Percentiles rank a stretch among this genome's conserved stretches.
These are phyloP conservation scores for Himantopus leucocephalus DNA, from an alignment of 2,113 vertebrate species.

Conservation along the genomic window DNA sequence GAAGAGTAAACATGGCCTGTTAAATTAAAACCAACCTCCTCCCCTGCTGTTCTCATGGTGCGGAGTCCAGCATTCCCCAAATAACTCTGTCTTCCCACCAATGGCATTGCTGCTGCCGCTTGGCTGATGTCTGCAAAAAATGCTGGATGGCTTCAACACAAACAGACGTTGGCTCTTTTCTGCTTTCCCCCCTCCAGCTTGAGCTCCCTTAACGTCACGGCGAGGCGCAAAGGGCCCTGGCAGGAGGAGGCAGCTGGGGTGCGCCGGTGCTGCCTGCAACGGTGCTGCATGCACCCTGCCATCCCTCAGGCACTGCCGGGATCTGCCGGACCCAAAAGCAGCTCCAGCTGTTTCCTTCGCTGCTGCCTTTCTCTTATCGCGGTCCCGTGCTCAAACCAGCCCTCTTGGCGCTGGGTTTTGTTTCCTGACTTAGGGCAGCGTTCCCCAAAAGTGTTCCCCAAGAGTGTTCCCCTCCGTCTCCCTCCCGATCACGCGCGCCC, in stretches of 20 bases:
- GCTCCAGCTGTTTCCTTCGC: neutral
- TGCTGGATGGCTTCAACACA: slow-evolving; percentile 15
- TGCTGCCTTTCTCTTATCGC: neutral
- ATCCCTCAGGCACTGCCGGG: fast-evolving
- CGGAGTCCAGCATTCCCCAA: slow-evolving; percentile 70
- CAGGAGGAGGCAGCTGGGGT: neutral
- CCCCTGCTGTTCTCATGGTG: slow-evolving; percentile 64
- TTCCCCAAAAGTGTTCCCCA: neutral
- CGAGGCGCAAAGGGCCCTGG: neutral
- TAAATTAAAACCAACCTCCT: slow-evolving; percentile 71
- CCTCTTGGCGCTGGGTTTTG: neutral
- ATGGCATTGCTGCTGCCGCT: slow-evolving; percentile 28
- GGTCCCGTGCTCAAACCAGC: neutral
- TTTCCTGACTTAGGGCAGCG: neutral
- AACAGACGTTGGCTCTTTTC: slow-evolving; percentile 13
- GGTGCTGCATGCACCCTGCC: neutral
- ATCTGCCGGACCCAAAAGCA: neutral
- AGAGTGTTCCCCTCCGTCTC: fast-evolving
- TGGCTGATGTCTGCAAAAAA: slow-evolving; percentile 61
- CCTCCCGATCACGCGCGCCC: fast-evolving
- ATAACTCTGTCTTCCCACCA: slow-evolving; percentile 69
- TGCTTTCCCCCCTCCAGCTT: neutral
- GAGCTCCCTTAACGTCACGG: neutral
- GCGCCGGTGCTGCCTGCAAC: fast-evolving
- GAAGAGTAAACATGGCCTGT: slow-evolving; percentile 58